phyloP scores from a whole-genome alignment of 2,113 vertebrate species.

The Polyodon spathula region DNA sequence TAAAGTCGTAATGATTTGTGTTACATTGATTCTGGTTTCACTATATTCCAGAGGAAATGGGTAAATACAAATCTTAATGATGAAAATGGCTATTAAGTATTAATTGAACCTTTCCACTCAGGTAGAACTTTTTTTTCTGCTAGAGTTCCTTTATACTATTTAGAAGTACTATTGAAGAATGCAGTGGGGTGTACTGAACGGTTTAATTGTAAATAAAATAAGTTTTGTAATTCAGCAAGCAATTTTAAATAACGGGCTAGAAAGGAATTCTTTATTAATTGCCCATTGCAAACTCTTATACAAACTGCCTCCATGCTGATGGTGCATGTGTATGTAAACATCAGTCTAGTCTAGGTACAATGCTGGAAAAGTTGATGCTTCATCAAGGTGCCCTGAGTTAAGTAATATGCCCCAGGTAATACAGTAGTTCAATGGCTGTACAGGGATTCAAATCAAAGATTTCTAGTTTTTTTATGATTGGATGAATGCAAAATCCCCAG shows the following conservation, averaged over 20 bases:
- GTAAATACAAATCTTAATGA: slow-evolving; percentile 13
- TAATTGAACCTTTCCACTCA: slow-evolving; percentile 17
- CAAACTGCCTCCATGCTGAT: slow-evolving; percentile 30
- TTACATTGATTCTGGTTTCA: too few relatives aligned
- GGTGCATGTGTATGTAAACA: slow-evolving; percentile 42
- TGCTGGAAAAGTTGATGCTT: slow-evolving; percentile 47
- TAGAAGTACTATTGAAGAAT: too few relatives aligned
- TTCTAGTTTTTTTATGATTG: too few relatives aligned
- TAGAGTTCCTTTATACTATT: slow-evolving; percentile 17
- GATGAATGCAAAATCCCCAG: too few relatives aligned
- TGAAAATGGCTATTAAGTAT: slow-evolving; percentile 20
- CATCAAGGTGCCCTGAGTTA: slow-evolving; percentile 50
- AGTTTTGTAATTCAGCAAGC: too few relatives aligned
- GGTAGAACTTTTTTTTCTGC: slow-evolving; percentile 12
- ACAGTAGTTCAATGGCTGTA: too few relatives aligned
- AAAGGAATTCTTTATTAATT: slow-evolving; percentile 33
- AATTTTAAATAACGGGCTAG: slow-evolving; percentile 26
- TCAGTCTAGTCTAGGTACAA: slow-evolving; percentile 44
- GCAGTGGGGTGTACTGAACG: too few relatives aligned
- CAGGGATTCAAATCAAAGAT: too few relatives aligned
- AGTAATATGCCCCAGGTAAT: slow-evolving; percentile 32
- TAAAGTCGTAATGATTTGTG: too few relatives aligned
- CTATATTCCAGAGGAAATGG: slow-evolving; percentile 10
- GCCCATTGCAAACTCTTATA: slow-evolving; percentile 46
- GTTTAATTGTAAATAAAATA: too few relatives aligned